These are phyloP conservation scores for Alosa sapidissima DNA, from an alignment of 2,797 vertebrate genomes.

Conservation along the genomic window DNA sequence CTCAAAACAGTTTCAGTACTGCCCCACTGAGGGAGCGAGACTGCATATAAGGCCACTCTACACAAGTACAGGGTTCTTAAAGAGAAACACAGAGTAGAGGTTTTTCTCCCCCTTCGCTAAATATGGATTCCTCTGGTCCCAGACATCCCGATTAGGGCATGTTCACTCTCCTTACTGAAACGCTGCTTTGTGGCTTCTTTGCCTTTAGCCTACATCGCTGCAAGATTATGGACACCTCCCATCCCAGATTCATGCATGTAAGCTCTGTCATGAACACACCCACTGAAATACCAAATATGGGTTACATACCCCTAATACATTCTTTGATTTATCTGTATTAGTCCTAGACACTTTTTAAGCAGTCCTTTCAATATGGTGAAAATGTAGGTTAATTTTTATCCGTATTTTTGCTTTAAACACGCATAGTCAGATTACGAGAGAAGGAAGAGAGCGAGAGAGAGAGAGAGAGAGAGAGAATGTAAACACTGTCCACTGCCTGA, in stretches of 20 bases:
- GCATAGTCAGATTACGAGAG: not conserved
- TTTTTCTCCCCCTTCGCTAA: slow-evolving; percentile 29
- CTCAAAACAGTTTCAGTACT: not conserved
- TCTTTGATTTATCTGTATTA: not conserved
- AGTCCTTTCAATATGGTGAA: not conserved
- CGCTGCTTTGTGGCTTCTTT: slow-evolving; percentile 50
- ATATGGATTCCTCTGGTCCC: slow-evolving; percentile 46
- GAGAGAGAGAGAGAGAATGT: slow-evolving; percentile 16
- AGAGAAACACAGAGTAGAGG: not conserved
- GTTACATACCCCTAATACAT: not conserved
- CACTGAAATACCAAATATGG: not conserved
- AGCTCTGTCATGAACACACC: not conserved
- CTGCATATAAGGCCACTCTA: not conserved
- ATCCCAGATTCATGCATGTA: not conserved
- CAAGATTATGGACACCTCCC: slow-evolving; percentile 28
- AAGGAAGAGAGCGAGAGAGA: not conserved
- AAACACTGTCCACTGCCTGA: not conserved
- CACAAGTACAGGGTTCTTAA: not conserved
- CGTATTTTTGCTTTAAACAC: not conserved
- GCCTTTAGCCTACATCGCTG: slow-evolving; percentile 57
- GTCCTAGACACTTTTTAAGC: not conserved
- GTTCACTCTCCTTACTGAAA: slow-evolving; percentile 35
- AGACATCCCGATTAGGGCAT: slow-evolving; percentile 34
- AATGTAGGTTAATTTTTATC: not conserved
- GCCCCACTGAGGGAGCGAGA: not conserved